Conservation (phyloP, 2,113 vertebrate species). For the Steatornis caripensis region DNA sequence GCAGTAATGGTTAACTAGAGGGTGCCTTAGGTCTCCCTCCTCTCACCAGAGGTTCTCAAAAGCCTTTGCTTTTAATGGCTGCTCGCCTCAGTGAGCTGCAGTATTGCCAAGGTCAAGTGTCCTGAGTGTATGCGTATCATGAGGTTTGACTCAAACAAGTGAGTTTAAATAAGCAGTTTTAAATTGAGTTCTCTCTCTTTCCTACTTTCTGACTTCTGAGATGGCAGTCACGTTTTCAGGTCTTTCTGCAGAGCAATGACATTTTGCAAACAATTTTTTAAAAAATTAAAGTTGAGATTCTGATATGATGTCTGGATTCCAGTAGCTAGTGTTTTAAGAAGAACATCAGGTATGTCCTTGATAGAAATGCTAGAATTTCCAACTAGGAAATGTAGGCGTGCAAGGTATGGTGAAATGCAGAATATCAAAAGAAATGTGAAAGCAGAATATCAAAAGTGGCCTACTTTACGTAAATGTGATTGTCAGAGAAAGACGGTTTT, state of each 20-base stretch:
- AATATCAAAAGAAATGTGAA: not conserved
- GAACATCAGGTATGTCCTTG: not conserved
- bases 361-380: not conserved
- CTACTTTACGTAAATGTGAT: not conserved
- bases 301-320: not conserved
- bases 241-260: not conserved
- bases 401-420: not conserved
- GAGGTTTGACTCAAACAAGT: not conserved
- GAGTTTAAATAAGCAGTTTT: not conserved
- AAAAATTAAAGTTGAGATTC: not conserved
- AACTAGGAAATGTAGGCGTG: not conserved
- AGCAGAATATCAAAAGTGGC: not conserved
- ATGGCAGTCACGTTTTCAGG: not conserved
- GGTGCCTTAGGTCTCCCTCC: not conserved
- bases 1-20: not conserved
- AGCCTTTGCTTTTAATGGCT: not conserved
- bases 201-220: not conserved
- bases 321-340: not conserved
- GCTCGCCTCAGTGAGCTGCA: not conserved
- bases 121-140: rapidly evolving
- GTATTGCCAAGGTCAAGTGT: not conserved
- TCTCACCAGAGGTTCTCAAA: not conserved
- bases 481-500: not conserved
- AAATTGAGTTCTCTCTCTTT: not conserved
- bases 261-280: not conserved